Evolutionary conservation across 2,888 invertebrate genomes (phyloP).

Genomic region (Dorcus parallelipipedus): DNA sequence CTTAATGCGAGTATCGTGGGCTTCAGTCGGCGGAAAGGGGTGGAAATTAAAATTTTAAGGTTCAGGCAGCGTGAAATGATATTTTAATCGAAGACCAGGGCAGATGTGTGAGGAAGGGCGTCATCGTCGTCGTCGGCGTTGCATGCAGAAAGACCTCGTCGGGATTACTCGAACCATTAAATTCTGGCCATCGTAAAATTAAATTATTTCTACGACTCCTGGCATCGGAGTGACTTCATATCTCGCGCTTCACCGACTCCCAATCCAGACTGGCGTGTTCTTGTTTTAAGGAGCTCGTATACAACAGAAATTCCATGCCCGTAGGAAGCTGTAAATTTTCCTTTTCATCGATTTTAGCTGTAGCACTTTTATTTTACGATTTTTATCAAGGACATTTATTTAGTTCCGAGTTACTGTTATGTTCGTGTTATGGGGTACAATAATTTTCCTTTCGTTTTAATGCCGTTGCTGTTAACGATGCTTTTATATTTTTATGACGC

Average conservation of each 20-base stretch:
- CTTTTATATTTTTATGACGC: constrained; percentile 11
- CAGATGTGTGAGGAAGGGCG: constrained; percentile 17
- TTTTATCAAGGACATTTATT: constrained; percentile 15
- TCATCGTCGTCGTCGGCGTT: too few species aligned
- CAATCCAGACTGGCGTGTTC: too few species aligned
- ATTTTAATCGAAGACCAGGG: constrained; percentile 26
- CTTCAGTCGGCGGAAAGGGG: constrained; percentile 17
- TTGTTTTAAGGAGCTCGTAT: background rate
- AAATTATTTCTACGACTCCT: constrained; percentile 2
- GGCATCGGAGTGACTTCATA: too few species aligned
- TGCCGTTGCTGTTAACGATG: constrained; percentile 13
- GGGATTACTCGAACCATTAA: constrained; percentile 5
- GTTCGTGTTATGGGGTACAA: constrained; percentile 12
- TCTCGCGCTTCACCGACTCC: too few species aligned
- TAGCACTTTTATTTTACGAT: constrained; percentile 9
- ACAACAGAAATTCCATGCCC: background rate
- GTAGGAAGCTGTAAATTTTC: constrained; percentile 20
- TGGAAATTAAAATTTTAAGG: constrained; percentile 31
- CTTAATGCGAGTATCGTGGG: too few species aligned
- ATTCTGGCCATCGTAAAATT: constrained; percentile 5
- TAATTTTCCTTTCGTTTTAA: constrained; percentile 16
- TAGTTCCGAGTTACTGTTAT: constrained; percentile 10
- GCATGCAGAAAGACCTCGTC: constrained; percentile 1
- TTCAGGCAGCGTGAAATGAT: constrained; percentile 28
- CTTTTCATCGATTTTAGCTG: constrained; percentile 19